A percentile compares a stretch with the other conserved stretches of the same genome.
Conservation (phyloP, 2,113 vertebrate genomes). For the Microtus oregoni region DNA sequence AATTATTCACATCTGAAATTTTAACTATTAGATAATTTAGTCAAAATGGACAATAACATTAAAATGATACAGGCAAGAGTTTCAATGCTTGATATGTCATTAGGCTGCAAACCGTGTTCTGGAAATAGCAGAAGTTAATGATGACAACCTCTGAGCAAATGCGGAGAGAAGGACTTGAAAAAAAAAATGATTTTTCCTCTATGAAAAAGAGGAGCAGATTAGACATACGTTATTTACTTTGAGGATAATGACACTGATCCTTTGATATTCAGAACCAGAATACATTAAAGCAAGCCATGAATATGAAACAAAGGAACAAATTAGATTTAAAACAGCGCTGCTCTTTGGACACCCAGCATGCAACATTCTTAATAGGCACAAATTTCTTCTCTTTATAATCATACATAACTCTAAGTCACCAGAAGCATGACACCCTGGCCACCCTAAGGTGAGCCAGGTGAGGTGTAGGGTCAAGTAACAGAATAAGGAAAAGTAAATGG, state of each 20-base stretch:
- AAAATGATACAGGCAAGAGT: slow-evolving; percentile 45
- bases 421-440: not conserved
- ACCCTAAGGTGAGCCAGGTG: not conserved
- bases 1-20: slow-evolving; percentile 48
- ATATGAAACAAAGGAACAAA: slow-evolving; percentile 50
- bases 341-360: not conserved
- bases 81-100: slow-evolving; percentile 33
- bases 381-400: slow-evolving; percentile 30
- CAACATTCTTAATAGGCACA: not conserved
- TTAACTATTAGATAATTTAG: slow-evolving; percentile 29
- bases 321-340: not conserved
- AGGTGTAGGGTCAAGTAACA: not conserved
- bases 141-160: slow-evolving; percentile 66
- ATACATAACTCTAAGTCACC: not conserved
- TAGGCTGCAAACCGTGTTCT: slow-evolving; percentile 43
- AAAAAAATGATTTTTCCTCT: slow-evolving; percentile 59
- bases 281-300: slow-evolving; percentile 58
- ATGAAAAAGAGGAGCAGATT: slow-evolving; percentile 60
- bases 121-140: slow-evolving; percentile 70
- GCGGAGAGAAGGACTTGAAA: slow-evolving; percentile 41
- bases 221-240: slow-evolving; percentile 68
- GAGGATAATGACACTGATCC: slow-evolving; percentile 63
- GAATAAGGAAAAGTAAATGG: not conserved
- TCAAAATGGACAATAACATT: slow-evolving; percentile 40
- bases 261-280: slow-evolving; percentile 68